Base-by-base conservation (phyloP, 2,888 invertebrate species). In the Dione juno region DNA sequence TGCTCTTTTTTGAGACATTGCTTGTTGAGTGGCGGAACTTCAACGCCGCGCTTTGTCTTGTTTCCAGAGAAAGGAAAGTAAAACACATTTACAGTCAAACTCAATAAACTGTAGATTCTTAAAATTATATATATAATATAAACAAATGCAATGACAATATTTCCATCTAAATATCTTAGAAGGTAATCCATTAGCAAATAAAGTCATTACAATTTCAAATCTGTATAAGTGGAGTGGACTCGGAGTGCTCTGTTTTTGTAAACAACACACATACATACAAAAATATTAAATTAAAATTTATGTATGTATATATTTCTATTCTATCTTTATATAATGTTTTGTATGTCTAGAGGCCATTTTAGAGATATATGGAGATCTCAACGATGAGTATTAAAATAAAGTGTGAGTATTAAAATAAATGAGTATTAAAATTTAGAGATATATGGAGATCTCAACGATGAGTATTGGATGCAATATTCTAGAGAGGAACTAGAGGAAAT, bases 171-270 rank as follows among this genome's bases (percentile, higher is more conserved):
- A 37, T 64, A 52, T 50, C 11, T 19, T 40, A 50, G 19, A 64
- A 64, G 37, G n/a, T 52, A 64, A 37, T 64, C 64, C 64, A 64
- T 64, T 64, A 52, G 64, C 10, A 40, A 52, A 50, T 40, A 37
- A 64, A 37, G 50, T 50, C 11, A 61, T 61, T 64, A 64, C 40
- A 64, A 64, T 64, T 64, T 52, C 64, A 64, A 64, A 64, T 64
- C 19, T 14, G 14, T 9, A 35, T 48, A 37, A 64, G 37, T 19
- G 64, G 37, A 19, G 64, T 48, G 21, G 52, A 64, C 64, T 19
- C 37, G 3, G 64, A 50, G 37, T n/a, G 37, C 64, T 50, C 37
- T 19, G 16, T 37, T 50, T 52, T 37, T 21, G 52, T 48, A 64
- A 64, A 64, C 64, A 64, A 52, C 37, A 50, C 37, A 50, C 13